phyloP scores from a whole-genome alignment of 2,797 vertebrate genomes.

The Aphelocoma californica region DNA sequence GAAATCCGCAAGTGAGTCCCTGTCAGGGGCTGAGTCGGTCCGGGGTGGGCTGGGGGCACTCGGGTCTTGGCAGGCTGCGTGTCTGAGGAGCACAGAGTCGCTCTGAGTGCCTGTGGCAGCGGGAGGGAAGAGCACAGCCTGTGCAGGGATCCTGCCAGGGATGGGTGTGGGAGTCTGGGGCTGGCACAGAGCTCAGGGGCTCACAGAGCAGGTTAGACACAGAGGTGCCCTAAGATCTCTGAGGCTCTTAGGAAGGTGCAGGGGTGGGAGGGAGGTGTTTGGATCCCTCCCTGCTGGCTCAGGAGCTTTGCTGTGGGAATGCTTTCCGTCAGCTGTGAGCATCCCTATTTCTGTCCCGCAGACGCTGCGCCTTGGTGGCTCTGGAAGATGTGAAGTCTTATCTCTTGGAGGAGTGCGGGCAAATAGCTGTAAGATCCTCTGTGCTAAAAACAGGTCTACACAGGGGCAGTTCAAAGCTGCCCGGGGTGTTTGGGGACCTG shows the following conservation, averaged over 20 bases:
- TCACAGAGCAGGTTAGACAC: too few species aligned
- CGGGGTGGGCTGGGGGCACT: rapidly evolving
- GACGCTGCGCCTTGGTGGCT: constrained; percentile 90
- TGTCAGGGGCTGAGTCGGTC: rapidly evolving
- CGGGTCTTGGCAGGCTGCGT: rapidly evolving
- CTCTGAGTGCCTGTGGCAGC: rapidly evolving
- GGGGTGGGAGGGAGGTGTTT: not conserved
- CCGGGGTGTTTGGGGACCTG: rapidly evolving
- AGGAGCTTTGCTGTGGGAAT: not conserved
- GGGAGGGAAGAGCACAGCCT: not conserved
- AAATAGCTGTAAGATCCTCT: constrained; percentile 87
- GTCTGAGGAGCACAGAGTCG: not conserved
- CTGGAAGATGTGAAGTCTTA: constrained; percentile 91
- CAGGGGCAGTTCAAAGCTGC: not conserved
- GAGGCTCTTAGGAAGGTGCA: not conserved
- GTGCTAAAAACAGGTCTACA: rapidly evolving
- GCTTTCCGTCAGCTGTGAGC: not conserved
- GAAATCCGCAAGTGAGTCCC: constrained; percentile 91
- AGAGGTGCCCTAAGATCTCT: not conserved
- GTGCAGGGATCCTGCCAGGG: not conserved
- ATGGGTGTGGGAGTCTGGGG: rapidly evolving
- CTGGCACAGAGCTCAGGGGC: not conserved
- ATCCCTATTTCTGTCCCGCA: constrained; percentile 45
- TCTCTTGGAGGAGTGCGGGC: constrained; percentile 88
- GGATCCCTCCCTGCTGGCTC: not conserved